Conservation (phyloP, 2,888 invertebrate species). For the Andrena dorsata region DNA sequence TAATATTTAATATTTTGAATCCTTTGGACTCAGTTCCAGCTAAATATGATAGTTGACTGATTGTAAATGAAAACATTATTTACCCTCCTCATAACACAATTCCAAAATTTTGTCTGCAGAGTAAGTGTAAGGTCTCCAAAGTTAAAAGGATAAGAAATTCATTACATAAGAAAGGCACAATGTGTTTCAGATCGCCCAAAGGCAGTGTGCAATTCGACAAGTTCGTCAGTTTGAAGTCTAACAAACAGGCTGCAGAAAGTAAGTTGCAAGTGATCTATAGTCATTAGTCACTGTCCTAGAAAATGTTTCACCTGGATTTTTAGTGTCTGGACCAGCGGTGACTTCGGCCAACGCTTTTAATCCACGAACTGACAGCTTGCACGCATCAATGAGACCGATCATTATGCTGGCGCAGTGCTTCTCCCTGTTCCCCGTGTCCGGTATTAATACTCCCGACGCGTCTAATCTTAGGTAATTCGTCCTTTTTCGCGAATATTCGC, state of each 20-base stretch:
- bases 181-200: slow-evolving; percentile 67
- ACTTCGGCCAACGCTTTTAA: slow-evolving; percentile 70
- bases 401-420: slow-evolving; percentile 86
- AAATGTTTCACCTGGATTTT: slow-evolving; percentile 13
- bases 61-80: too few relatives aligned
- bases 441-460: slow-evolving; percentile 84
- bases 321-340: slow-evolving; percentile 68
- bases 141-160: neutral
- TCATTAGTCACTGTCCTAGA: neutral
- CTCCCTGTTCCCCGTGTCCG: slow-evolving; percentile 86
- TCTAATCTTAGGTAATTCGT: slow-evolving; percentile 82
- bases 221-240: slow-evolving; percentile 63
- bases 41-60: too few relatives aligned
- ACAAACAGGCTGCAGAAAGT: slow-evolving; percentile 65
- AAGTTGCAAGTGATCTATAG: slow-evolving; percentile 47
- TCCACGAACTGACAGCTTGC: slow-evolving; percentile 83
- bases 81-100: too few relatives aligned
- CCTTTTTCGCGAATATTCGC: neutral
- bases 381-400: slow-evolving; percentile 86
- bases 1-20: too few relatives aligned
- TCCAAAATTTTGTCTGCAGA: too few relatives aligned
- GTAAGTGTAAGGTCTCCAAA: too few relatives aligned
- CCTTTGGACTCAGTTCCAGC: too few relatives aligned
- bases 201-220: slow-evolving; percentile 55
- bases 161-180: neutral